Percentiles rank a stretch among this genome's conserved stretches.
phyloP scores from a whole-genome alignment of 2,113 vertebrate genomes.

The Paramisgurnus dabryanus region DNA sequence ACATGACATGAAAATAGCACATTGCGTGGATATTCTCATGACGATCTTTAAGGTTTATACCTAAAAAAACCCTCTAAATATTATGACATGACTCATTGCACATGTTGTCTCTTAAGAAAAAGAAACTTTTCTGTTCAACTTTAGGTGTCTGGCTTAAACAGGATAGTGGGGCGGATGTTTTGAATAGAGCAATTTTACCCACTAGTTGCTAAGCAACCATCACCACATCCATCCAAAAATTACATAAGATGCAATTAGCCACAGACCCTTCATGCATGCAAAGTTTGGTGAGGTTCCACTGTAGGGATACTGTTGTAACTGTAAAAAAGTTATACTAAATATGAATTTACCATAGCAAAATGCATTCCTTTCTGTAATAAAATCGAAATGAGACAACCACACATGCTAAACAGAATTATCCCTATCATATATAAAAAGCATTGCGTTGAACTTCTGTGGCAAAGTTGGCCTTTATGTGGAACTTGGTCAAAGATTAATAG shows the following conservation, averaged over 20 bases:
- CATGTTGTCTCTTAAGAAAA: too few species aligned
- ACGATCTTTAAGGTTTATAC: too few species aligned
- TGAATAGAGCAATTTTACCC: not conserved
- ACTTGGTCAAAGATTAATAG: slow-evolving; percentile 17
- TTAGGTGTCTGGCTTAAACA: not conserved
- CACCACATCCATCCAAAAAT: not conserved
- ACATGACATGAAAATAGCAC: too few species aligned
- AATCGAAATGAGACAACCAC: too few species aligned
- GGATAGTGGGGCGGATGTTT: not conserved
- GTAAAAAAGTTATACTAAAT: not conserved
- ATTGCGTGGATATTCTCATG: too few species aligned
- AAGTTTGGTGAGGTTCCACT: slow-evolving; percentile 6
- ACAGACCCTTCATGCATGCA: not conserved
- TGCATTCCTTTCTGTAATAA: too few species aligned
- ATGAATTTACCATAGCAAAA: not conserved
- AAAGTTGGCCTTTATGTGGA: not conserved
- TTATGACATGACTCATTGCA: too few species aligned
- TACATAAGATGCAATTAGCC: slow-evolving; percentile 1
- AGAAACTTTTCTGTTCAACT: too few species aligned
- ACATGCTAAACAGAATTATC: not conserved
- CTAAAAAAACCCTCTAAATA: too few species aligned
- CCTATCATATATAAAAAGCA: not conserved
- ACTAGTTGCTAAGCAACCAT: slow-evolving; percentile 29
- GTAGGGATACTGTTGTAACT: not conserved
- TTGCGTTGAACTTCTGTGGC: not conserved